Base-by-base conservation (phyloP, 2,113 vertebrate genomes). In the Anser cygnoides region DNA sequence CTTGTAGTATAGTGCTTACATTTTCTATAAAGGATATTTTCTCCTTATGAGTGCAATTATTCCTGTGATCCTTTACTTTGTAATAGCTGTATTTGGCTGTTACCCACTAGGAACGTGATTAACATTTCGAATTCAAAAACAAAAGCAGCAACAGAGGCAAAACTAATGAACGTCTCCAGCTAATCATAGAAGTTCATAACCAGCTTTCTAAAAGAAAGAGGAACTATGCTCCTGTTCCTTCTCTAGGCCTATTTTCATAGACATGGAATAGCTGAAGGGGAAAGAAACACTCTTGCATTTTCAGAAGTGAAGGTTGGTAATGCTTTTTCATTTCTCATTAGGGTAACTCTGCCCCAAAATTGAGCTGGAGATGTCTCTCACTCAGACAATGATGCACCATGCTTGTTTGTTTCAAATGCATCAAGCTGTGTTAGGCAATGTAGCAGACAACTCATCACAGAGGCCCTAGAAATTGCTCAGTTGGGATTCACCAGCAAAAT, bases 61-160 rank as follows among this genome's bases (percentile, higher is more conserved):
- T 83, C 75, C 88, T 84, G 52, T 87, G 78, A 95, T 86, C 89
- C 86, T 52, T 70, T 57, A 62, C 90, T 91, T 62, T 81, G 44
- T 80, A 89, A 93, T 44, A 93, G 80, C 83, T 80, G 86, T 18
- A 49, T 89, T 96, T 94, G 93, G 96, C 94, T 96, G 96, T 80
- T 90, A 70, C 71, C 71, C 87, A 90, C 80, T 54, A 71, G 23
- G 68, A 93, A 95, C 43, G 37, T 92, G 93, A 92, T 95, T 83
- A 96, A 88, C 93, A 95, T 97, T 96, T 91, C 3, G 35, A 97
- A 78, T 62, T 68, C 67, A 91, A 74, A 88, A 92, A 37, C 87
- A 80, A 86, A 94, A 97, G 90, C 14, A 21, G 87, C 61, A 91
- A 94, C 72, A 92, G 87, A 49, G 59, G 59, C 84, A 92, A 92